Base-by-base conservation (phyloP, 2,113 vertebrate species). In the Glaucomys volans region DNA sequence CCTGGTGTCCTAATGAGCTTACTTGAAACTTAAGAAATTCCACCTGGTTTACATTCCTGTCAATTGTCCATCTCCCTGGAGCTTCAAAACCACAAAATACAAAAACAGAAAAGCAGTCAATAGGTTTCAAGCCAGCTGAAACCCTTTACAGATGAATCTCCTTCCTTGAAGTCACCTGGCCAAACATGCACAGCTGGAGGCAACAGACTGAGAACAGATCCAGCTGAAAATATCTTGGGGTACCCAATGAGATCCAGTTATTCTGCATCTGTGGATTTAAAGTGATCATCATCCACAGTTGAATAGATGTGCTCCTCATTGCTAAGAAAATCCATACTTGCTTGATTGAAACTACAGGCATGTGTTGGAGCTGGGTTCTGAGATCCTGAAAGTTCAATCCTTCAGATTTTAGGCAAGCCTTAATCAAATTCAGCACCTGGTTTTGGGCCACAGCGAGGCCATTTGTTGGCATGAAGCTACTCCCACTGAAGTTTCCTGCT, bases 281-380 rank as follows among this genome's bases (percentile, higher is more conserved):
- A 99, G 98, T 99, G 99, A 83, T 99, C 99, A 76, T 99, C 99
- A 90, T 99, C 99, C 76, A 99, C 99, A 1, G 99, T 99, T 82
- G 99, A 99, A 97, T 99, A 99, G 98, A 99, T 99, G 98, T 99
- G 99, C 37, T 99, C 99, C 97, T 99, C 99, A 0, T 99, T 99
- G 98, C 99, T 99, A 2, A 99, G 99, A 98, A 99, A 99, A 44
- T 99, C 99, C 96, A 66, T 69, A 98, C 99, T 98, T 98, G 99
- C 99, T 99, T 99, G 97, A 99, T 99, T 0, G 99, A 97, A 85
- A 92, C 13, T 91, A 99, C 75, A 93, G 98, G 99, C 96, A 99
- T 99, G 94, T 98, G 98, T 7, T 98, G 98, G 18, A 99, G 99
- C 92, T 99, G 99, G 79, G 97, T 95, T 77, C 99, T 99, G 74